Evolutionary conservation across 2,113 vertebrate genomes (phyloP).

Genomic region (Mandrillus leucophaeus): DNA sequence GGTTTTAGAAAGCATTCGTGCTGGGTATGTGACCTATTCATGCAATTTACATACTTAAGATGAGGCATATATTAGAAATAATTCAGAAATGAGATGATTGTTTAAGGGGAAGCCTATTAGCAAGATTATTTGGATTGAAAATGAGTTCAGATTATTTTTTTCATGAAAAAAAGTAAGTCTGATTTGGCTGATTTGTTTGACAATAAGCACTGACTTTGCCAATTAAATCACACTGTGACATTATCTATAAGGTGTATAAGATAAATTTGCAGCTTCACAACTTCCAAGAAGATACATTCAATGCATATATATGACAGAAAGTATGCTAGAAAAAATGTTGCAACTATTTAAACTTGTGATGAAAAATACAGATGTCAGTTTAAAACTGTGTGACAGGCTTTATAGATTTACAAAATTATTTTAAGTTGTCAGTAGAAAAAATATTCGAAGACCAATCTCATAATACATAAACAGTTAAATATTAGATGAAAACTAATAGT

Average conservation of each 20-base stretch:
- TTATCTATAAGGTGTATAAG: background rate
- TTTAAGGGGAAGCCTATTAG: background rate
- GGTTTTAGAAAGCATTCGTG: background rate
- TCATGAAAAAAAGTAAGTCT: background rate
- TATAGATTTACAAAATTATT: background rate
- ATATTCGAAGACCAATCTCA: background rate
- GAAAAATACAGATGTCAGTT: background rate
- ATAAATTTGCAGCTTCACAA: background rate
- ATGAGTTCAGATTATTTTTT: background rate
- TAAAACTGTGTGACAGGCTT: background rate
- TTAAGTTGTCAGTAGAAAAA: background rate
- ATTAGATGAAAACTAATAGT: background rate
- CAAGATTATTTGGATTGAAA: background rate
- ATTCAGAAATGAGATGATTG: background rate
- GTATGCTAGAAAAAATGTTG: background rate
- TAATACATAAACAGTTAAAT: background rate
- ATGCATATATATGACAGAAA: background rate
- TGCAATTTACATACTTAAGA: background rate
- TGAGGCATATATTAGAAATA: background rate
- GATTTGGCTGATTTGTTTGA: background rate
- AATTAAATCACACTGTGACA: background rate
- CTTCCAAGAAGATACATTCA: background rate
- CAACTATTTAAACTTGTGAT: background rate
- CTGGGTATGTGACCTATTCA: background rate
- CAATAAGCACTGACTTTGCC: background rate